A percentile compares a stretch with the other conserved stretches of the same genome.
These are phyloP conservation scores for Nasua narica DNA, from an alignment of 2,797 vertebrate genomes.

Conservation along the genomic window DNA sequence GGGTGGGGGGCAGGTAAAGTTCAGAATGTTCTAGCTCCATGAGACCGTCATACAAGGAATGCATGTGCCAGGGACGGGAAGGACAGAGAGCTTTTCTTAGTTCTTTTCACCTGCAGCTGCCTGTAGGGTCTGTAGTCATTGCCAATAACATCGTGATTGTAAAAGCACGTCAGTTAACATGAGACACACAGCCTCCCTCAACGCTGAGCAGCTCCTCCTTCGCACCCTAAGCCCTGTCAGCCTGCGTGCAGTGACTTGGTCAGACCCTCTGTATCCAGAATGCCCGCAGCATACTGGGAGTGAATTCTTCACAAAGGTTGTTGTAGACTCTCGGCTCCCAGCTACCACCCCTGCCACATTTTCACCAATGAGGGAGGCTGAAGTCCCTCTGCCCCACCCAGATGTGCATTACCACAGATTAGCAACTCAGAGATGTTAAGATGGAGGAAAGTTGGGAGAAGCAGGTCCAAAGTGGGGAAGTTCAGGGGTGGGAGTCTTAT, in stretches of 20 bases:
- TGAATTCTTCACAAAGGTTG: not conserved
- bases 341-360: not conserved
- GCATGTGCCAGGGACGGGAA: not conserved
- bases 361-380: not conserved
- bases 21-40: not conserved
- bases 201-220: not conserved
- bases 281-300: not conserved
- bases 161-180: not conserved
- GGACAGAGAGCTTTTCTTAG: not conserved
- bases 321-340: not conserved
- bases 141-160: no score
- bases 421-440: not conserved
- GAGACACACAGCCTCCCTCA: not conserved
- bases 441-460: not conserved
- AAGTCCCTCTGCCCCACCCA: not conserved
- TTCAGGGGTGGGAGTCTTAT: not conserved
- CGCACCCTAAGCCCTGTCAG: not conserved
- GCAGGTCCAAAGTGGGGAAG: not conserved
- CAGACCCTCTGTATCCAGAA: not conserved
- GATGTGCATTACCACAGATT: not conserved
- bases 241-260: accelerated
- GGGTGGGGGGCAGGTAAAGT: not conserved
- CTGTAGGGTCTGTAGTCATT: not conserved
- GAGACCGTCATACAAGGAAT: not conserved
- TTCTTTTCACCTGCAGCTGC: not conserved